Base-by-base conservation (phyloP, 1,140 invertebrate species). In the Papilio aristodemus region DNA sequence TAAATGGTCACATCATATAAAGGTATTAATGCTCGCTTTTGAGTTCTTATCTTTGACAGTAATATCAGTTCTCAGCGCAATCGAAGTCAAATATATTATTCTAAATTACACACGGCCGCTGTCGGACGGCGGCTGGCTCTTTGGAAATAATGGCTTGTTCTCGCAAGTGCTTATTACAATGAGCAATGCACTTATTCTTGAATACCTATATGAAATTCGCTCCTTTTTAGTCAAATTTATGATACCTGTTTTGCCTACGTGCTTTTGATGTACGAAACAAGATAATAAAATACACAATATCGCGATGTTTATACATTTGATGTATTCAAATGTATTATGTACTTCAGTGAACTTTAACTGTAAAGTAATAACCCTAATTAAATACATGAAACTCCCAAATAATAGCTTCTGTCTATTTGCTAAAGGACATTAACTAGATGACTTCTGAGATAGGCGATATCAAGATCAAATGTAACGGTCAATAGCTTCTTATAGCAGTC, bases 31-130 rank as follows among this genome's bases (percentile, higher is more conserved):
- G 14, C 59, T 38, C 36, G 59, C 17, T 62, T 22, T 22, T 14
- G 59, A 3, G 27, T 11, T 38, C 59, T 62, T 62, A 62, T 62
- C 59, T 62, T 32, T 38, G 59, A 62, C 59, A 38, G n/a, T 62
- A 62, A 62, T 62, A 10, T 38, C 14, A 62, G 14, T 62, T 37
- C 14, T 36, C 7, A 62, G 36, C 59, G 14, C 59, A 62, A 36
- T 62, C 32, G 59, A 62, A 62, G 59, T 62, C 59, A 62, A 39
- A 62, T 62, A 62, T 62, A 62, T 62, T 22, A 62, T 38, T 32
- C 59, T 8, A 62, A 62, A 62, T 62, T 62, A 62, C 17, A 62
- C 36, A 62, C 32, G 36, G 36, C 59, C 32, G 59, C 59, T 38
- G 59, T 38, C 59, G 59, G 22, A 19, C 59, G 27, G 5, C 58